phyloP scores from a whole-genome alignment of 2,888 invertebrate genomes.

The Ormyrus labotus region DNA sequence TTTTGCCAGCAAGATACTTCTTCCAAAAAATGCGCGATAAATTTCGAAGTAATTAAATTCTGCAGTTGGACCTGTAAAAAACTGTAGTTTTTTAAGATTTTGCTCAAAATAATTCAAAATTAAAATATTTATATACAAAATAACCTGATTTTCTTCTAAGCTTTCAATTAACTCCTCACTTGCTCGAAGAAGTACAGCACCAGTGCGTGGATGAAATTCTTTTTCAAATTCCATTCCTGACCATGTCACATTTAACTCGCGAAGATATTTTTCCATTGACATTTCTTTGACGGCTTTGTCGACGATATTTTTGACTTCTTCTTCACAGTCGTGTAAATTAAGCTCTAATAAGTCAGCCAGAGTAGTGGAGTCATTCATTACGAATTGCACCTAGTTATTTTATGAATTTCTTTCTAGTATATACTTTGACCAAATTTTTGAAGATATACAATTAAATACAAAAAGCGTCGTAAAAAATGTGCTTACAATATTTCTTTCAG shows the following conservation, averaged over 20 bases:
- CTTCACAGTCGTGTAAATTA: slow-evolving; percentile 97
- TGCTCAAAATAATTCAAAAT: background rate
- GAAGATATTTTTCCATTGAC: slow-evolving; percentile 97
- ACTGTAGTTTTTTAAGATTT: background rate
- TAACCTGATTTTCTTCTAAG: slow-evolving; percentile 96
- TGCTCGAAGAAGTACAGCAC: slow-evolving; percentile 89
- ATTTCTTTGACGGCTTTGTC: slow-evolving; percentile 99
- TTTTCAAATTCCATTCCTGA: slow-evolving; percentile 94
- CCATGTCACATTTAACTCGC: slow-evolving; percentile 94
- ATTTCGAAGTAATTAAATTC: slow-evolving; percentile 97
- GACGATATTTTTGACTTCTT: slow-evolving; percentile 97
- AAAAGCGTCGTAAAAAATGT: slow-evolving; percentile 22
- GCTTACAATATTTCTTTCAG: slow-evolving; percentile 34
- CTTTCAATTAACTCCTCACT: slow-evolving; percentile 98
- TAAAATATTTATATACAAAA: slow-evolving; percentile 12
- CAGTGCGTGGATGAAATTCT: slow-evolving; percentile 91
- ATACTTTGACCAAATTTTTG: background rate
- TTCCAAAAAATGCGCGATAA: slow-evolving; percentile 95
- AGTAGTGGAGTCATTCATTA: slow-evolving; percentile 95
- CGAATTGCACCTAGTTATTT: slow-evolving; percentile 87
- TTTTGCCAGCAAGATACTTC: slow-evolving; percentile 97
- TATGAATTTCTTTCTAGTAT: slow-evolving; percentile 36
- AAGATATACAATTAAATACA: background rate
- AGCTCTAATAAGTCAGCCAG: slow-evolving; percentile 92
- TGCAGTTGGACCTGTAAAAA: slow-evolving; percentile 88